Base-by-base conservation (phyloP, 1,140 invertebrate species). In the Maconellicoccus hirsutus region DNA sequence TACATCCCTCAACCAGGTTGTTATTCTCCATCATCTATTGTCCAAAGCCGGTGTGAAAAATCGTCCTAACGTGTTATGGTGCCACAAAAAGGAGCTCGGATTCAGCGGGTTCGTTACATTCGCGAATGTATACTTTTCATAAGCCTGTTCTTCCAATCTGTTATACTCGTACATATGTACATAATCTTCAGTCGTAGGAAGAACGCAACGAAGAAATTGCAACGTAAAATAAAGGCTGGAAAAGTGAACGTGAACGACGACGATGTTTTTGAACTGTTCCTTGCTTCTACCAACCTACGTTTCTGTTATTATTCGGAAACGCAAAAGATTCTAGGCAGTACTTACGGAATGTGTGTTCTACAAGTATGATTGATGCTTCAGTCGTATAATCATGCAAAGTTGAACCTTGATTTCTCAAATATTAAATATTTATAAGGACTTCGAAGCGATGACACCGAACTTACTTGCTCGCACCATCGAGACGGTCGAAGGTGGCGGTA, bases 371-470 rank as follows among this genome's bases (percentile, higher is more conserved):
- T 16, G 3, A 23, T 26, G 4, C n/a, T 52, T 19, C n/a, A 52
- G n/a, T 52, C 69, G 23, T 63, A 8, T 63, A 21, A 19, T 6
- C 19, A 6, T 63, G 59, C 23, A 63, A 23, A 4, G 59, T 63
- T 63, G 14, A 16, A 14, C 14, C 14, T 52, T 14, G 16, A 8
- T 52, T 71, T 19, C 8, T 70, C 59, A 21, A 70, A 6, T 27
- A 69, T 16, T n/a, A 16, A 72, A 12, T 1, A 26, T 14, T 73
- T 81, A 82, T 14, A 79, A 94, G 88, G 97, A 99, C 82, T 99
- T 99, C 84, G 97, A 99, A 84, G 96, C 96, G 1, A 76, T 99
- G 0, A 99, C 97, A n/a, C 98, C 98, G 6, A 99, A 99, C 81
- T 83, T 98, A 59, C 82, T 99, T 77, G 98, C 98, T 0, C 83